These are phyloP conservation scores for Diplogasteroides magnus DNA, from an alignment of 1,140 invertebrate genomes.

Conservation along the genomic window DNA sequence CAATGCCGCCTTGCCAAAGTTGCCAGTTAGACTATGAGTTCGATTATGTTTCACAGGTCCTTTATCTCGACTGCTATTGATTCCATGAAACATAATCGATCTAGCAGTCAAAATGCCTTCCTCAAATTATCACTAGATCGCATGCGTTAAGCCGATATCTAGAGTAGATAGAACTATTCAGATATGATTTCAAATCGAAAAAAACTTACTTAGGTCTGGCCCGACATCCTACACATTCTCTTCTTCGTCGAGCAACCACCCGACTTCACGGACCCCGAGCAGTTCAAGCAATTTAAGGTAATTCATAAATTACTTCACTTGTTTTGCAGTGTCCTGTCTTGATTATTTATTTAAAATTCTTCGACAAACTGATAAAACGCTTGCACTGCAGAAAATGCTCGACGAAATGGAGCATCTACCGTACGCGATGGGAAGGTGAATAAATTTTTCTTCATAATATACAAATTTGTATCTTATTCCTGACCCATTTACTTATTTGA, in stretches of 20 bases:
- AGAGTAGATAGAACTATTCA: no score
- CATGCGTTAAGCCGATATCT: no score
- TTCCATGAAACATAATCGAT: no score
- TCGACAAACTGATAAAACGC: background rate
- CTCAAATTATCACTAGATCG: no score
- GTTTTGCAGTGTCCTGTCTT: background rate
- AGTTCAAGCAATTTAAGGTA: constrained; percentile 17
- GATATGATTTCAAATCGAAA: background rate
- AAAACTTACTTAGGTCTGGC: constrained; percentile 13
- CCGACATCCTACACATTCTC: constrained; percentile 26
- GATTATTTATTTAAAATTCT: background rate
- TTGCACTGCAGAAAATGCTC: background rate
- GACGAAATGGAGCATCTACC: background rate
- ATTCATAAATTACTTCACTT: background rate
- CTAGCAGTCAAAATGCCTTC: no score
- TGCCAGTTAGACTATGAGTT: no score
- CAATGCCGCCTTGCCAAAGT: background rate
- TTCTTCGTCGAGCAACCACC: constrained; percentile 25
- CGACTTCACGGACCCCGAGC: constrained; percentile 6
- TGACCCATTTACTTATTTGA: no score
- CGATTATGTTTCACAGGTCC: no score
- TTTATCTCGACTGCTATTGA: no score
- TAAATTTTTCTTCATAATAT: no score
- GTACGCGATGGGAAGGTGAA: background rate
- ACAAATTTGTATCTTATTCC: no score